A percentile compares a stretch with the other conserved stretches of the same genome.
phyloP scores from a whole-genome alignment of 2,888 invertebrate species.

The Eudasyphora cyanicolor region DNA sequence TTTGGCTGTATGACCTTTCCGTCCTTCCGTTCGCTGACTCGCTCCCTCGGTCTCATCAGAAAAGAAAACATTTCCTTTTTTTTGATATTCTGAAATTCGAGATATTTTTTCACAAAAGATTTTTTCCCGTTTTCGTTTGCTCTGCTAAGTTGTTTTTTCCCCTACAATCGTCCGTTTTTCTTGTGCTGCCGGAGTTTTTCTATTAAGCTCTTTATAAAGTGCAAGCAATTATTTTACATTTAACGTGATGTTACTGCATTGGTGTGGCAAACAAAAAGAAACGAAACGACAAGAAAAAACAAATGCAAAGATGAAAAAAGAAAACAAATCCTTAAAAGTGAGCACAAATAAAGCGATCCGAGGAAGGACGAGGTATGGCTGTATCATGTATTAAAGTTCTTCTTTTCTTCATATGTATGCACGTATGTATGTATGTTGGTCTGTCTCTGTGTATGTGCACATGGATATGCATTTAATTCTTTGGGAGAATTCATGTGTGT shows the following conservation, averaged over 20 bases:
- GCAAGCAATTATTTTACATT: slow-evolving; percentile 60
- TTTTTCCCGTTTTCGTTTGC: slow-evolving; percentile 27
- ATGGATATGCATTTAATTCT: slow-evolving; percentile 15
- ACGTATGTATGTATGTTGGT: not conserved
- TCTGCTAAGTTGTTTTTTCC: slow-evolving; percentile 15
- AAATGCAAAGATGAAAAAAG: slow-evolving; percentile 14
- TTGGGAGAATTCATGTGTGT: slow-evolving; percentile 8
- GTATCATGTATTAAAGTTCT: slow-evolving; percentile 6
- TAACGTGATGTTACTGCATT: slow-evolving; percentile 51
- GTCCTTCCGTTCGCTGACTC: too few relatives aligned
- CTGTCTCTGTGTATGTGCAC: slow-evolving; percentile 6
- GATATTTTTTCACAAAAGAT: slow-evolving; percentile 24
- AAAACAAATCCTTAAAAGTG: not conserved
- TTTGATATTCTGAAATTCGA: slow-evolving; percentile 11
- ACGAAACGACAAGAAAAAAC: not conserved
- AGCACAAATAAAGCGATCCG: not conserved
- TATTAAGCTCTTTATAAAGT: slow-evolving; percentile 53
- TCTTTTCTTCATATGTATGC: not conserved
- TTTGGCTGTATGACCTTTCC: slow-evolving; percentile 3
- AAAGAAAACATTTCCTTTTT: not conserved
- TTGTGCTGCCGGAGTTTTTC: slow-evolving; percentile 39
- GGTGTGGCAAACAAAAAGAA: slow-evolving; percentile 11
- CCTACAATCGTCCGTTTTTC: not conserved
- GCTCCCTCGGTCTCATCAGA: not conserved
- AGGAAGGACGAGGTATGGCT: too few relatives aligned